Evolutionary conservation across 2,888 invertebrate genomes (phyloP), one percentile per base, ranked within the genome.

Genomic region (Yponomeuta evonymella): DNA sequence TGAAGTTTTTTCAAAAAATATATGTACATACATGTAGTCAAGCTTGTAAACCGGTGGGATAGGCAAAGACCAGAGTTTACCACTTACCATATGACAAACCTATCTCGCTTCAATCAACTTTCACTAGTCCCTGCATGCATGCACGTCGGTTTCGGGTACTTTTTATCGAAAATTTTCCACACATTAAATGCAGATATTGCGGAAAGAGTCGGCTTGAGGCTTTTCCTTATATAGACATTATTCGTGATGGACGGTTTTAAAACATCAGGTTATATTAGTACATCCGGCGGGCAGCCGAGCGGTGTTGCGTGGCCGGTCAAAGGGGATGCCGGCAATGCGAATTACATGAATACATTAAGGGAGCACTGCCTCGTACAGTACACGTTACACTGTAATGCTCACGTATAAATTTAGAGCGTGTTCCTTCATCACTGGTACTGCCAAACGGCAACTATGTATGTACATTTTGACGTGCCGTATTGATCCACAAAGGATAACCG

Each of bases 311-410:
- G 91, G 91, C 85, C 84, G 89, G 92, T 92, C 92, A 92, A 92
- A 92, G 91, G 90, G 90, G 90, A 91, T 89, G 85, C 87, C 89
- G 87, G 89, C 87, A 88, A 90, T 89, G 90, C 88, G 92, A 91
- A 91, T 92, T 91, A 91, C 91, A 90, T 91, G 92, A 92, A 92
- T 92, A 92, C 89, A 91, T 92, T 92, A 92, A 88, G 88, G 89
- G 86, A 86, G 86, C 81, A 87, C 83, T 84, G 84, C 87, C 86
- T 86, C 85, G 83, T 70, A 70, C 86, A 88, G 83, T 70, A 70
- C 86, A 89, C 86, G 89, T 88, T 87, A 88, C 86, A 88, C 84
- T 86, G 90, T 90, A 90, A 90, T 92, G 89, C 87, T 88, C 86
- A 89, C 88, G 89, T 88, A 90, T 90, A 91, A 86, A 90, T 92